phyloP scores from a whole-genome alignment of 2,113 vertebrate genomes.

The Pedetes capensis region DNA sequence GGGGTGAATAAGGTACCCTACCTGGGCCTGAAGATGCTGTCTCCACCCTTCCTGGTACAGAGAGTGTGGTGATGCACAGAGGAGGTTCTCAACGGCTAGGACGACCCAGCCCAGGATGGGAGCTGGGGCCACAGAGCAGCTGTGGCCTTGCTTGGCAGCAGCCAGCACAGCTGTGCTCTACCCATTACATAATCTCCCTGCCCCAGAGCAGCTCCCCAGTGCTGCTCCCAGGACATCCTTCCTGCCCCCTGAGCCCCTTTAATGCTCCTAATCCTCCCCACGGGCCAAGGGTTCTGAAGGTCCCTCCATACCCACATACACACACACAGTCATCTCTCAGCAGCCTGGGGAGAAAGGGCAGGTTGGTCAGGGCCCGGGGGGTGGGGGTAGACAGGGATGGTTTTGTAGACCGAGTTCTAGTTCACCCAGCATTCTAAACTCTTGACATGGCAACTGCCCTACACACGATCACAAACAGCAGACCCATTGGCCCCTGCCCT shows the following conservation, averaged over 20 bases:
- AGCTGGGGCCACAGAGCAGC: constrained; percentile 46
- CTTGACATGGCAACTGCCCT: neutral
- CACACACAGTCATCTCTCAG: neutral
- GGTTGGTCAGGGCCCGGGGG: neutral
- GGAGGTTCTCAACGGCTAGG: neutral
- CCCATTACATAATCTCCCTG: constrained; percentile 53
- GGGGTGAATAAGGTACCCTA: neutral
- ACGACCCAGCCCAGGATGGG: neutral
- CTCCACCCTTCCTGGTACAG: neutral
- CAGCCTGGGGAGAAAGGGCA: neutral
- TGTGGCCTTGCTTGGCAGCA: constrained; percentile 46
- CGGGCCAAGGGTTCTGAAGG: neutral
- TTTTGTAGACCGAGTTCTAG: neutral
- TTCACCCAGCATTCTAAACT: neutral
- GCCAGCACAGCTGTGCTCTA: constrained; percentile 45
- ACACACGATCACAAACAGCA: neutral
- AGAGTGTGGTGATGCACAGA: neutral
- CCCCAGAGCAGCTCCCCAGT: neutral
- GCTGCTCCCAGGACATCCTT: constrained; percentile 76
- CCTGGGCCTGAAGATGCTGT: neutral
- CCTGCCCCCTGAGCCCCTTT: constrained; percentile 76
- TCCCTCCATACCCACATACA: neutral
- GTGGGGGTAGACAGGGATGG: too few species aligned
- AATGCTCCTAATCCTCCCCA: constrained; percentile 75
- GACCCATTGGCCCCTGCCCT: neutral